Evolutionary conservation across 2,797 vertebrate genomes (phyloP).

Genomic region (Coendou prehensilis): DNA sequence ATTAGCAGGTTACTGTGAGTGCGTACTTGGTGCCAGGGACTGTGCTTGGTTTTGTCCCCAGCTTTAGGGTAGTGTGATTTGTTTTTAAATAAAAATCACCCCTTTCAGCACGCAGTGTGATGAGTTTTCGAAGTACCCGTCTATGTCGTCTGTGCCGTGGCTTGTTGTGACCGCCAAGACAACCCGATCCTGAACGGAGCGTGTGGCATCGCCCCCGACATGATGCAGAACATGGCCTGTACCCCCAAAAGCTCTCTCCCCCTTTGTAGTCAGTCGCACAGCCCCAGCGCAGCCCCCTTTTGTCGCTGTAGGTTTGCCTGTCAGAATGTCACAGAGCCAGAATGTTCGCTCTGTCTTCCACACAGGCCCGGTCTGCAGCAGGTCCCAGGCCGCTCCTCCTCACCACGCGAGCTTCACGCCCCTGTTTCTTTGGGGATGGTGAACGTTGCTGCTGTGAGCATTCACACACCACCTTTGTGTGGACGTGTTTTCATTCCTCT

Average conservation of each 20-base stretch:
- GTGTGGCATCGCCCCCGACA: background rate
- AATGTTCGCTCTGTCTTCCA: background rate
- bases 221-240: background rate
- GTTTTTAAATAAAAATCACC: constrained; percentile 27
- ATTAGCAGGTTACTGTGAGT: background rate
- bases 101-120: background rate
- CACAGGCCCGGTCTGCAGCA: background rate
- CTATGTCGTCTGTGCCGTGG: no score
- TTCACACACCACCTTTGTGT: background rate
- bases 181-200: background rate
- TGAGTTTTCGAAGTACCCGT: background rate
- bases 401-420: rapidly evolving
- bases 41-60: background rate
- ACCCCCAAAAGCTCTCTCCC: background rate
- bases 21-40: background rate
- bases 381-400: background rate
- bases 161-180: background rate
- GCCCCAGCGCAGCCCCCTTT: background rate
- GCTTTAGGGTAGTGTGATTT: background rate
- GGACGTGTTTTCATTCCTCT: background rate
- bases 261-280: no score
- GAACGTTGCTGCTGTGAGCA: background rate
- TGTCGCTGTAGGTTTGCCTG: background rate
- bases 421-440: background rate
- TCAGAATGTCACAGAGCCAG: background rate